These are phyloP conservation scores for Nymphicus hollandicus DNA, from an alignment of 2,113 vertebrate genomes.

Conservation along the genomic window DNA sequence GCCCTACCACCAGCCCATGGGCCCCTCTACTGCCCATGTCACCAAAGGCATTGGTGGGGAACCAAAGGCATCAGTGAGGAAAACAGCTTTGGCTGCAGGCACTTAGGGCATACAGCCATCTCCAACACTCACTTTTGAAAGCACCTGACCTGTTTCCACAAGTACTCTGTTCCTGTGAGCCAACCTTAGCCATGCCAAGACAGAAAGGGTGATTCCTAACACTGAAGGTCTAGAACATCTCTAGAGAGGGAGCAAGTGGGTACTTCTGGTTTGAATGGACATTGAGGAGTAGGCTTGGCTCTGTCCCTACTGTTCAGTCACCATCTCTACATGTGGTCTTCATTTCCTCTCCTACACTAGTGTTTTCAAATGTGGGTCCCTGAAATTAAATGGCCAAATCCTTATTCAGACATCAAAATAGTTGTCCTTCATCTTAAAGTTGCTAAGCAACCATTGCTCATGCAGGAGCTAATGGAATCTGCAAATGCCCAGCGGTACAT, in stretches of 20 bases:
- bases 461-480: rapidly evolving
- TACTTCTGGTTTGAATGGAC: neutral
- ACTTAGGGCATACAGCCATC: neutral
- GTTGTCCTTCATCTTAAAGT: neutral
- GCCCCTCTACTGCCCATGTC: neutral
- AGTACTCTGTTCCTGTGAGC: neutral
- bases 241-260: neutral
- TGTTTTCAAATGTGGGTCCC: neutral
- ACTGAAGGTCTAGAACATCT: neutral
- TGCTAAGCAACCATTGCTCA: constrained; percentile 27
- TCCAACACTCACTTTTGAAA: neutral
- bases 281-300: neutral
- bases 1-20: rapidly evolving
- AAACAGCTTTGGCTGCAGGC: neutral
- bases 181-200: neutral
- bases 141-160: neutral
- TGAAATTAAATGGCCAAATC: neutral
- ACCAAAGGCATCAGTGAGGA: neutral
- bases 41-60: neutral
- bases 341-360: neutral
- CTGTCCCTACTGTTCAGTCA: rapidly evolving
- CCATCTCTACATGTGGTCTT: neutral
- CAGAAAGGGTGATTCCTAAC: neutral
- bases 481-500: rapidly evolving
- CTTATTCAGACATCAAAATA: neutral